A percentile compares a stretch with the other conserved stretches of the same genome.
Conservation (phyloP, 2,113 vertebrate species). For the Dendropsophus ebraccatus region DNA sequence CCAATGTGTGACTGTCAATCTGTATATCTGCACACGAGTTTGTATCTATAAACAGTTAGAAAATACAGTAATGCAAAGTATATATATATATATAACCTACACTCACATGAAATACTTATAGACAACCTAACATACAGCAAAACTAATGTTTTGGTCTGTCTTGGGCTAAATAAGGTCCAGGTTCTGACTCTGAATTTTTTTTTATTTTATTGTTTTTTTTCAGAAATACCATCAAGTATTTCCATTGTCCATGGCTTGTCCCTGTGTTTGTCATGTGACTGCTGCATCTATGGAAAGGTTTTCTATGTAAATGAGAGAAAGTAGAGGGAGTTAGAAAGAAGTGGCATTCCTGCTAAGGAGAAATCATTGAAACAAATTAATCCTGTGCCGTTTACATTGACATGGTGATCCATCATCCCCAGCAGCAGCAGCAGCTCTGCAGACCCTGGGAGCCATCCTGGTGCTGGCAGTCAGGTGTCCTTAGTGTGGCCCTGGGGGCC, state of each 20-base stretch:
- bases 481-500: conserved; percentile 84
- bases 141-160: conserved; percentile 83
- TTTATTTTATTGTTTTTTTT: not conserved
- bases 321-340: conserved; percentile 75
- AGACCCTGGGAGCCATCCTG: conserved; percentile 91
- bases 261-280: conserved; percentile 74
- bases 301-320: conserved; percentile 68
- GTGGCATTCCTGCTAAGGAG: conserved; percentile 92
- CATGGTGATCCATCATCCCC: conserved; percentile 97
- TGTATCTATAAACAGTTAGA: too few species aligned
- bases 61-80: too few species aligned
- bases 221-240: conserved; percentile 73
- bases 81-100: conserved; percentile 67
- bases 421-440: conserved; percentile 93
- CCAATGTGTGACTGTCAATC: too few species aligned
- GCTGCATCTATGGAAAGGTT: conserved; percentile 62
- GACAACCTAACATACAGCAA: conserved; percentile 79
- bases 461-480: conserved; percentile 87
- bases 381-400: conserved; percentile 97
- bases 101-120: conserved; percentile 76
- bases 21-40: too few species aligned
- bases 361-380: conserved; percentile 99
- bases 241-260: conserved; percentile 76
- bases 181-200: too few species aligned
- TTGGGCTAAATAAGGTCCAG: conserved; percentile 80